These are phyloP conservation scores for Umimayanthus kanabou DNA, from an alignment of 92 coral and sea anemone genomes.

Conservation along the genomic window DNA sequence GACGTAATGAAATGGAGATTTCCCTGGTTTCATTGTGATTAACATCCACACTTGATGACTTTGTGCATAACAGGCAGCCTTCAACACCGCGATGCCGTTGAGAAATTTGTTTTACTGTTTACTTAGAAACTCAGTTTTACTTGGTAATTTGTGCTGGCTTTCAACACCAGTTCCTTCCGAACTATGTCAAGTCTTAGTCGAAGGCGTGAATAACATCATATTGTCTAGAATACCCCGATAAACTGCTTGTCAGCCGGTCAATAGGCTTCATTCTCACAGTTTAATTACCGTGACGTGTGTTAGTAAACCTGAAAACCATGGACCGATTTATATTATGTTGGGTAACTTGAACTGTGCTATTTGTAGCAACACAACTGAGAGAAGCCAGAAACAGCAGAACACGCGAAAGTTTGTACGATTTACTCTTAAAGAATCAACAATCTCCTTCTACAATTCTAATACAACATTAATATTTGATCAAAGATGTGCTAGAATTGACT, in stretches of 20 bases:
- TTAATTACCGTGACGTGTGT: slow-evolving; percentile 25
- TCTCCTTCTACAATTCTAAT: not conserved
- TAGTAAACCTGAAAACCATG: not conserved
- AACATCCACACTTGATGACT: slow-evolving; percentile 36
- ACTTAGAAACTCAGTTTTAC: not conserved
- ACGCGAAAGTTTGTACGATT: not conserved
- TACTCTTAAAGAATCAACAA: not conserved
- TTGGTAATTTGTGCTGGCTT: not conserved
- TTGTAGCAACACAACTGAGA: not conserved
- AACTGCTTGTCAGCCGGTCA: slow-evolving; percentile 19
- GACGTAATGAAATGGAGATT: slow-evolving; percentile 46
- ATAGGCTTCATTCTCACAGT: not conserved
- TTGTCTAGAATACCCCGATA: not conserved
- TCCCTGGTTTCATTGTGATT: slow-evolving; percentile 35
- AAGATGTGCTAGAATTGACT: not conserved
- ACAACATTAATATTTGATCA: not conserved
- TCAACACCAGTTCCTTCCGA: slow-evolving; percentile 35
- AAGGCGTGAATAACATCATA: slow-evolving; percentile 13
- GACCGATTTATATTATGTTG: no score
- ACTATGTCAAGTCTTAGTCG: not conserved
- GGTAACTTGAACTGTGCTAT: not conserved
- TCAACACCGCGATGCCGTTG: not conserved
- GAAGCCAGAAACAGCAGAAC: not conserved
- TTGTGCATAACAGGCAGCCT: slow-evolving; percentile 49
- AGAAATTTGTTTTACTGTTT: not conserved